phyloP scores from a whole-genome alignment of 2,797 vertebrate species.

The Anguilla obscura region DNA sequence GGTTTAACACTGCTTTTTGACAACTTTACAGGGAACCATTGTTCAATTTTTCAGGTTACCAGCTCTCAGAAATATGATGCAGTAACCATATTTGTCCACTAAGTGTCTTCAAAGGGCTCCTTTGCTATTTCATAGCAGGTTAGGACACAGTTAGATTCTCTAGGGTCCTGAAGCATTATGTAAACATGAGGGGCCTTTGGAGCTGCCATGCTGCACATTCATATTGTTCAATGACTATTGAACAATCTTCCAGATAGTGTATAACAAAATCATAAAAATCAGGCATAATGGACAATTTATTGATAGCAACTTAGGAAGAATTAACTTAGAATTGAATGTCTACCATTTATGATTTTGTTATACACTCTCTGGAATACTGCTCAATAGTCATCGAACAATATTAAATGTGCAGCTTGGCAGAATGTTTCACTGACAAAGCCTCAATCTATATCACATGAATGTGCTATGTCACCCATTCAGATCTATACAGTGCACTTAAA shows the following conservation, averaged over 20 bases:
- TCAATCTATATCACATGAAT: background rate
- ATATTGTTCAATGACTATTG: too few relatives aligned
- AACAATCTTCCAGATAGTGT: too few relatives aligned
- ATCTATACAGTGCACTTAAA: background rate
- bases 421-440: background rate
- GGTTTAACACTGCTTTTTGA: background rate
- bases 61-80: background rate
- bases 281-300: too few relatives aligned
- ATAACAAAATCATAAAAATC: too few relatives aligned
- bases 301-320: background rate
- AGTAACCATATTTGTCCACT: conserved; percentile 36
- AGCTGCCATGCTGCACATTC: too few relatives aligned
- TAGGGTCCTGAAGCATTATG: background rate
- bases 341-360: background rate
- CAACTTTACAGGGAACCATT: background rate
- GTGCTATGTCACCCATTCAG: background rate
- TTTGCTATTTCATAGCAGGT: background rate
- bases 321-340: background rate
- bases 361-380: background rate
- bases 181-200: background rate
- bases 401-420: background rate
- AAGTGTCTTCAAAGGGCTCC: conserved; percentile 49
- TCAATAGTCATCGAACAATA: background rate
- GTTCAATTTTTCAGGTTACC: background rate
- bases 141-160: background rate